A percentile compares a stretch with the other conserved stretches of the same genome.
Conservation (phyloP, 2,113 vertebrate species). For the Helogale parvula region DNA sequence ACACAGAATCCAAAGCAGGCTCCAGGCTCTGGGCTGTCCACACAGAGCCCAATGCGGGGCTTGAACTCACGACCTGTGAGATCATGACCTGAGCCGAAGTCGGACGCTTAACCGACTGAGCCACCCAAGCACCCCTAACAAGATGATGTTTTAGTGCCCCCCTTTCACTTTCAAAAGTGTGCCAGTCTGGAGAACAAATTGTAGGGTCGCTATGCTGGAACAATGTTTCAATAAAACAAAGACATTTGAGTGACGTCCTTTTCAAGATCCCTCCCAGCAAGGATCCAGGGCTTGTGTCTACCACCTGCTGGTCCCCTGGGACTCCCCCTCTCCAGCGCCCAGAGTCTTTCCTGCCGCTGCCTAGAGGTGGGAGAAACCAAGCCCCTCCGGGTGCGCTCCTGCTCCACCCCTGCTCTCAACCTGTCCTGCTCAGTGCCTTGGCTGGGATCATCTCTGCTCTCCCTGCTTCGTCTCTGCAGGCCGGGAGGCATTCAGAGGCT, state of each 20-base stretch:
- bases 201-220: neutral
- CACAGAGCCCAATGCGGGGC: too few species aligned
- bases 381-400: neutral
- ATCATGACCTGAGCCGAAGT: too few species aligned
- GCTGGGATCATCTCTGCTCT: neutral
- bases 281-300: neutral
- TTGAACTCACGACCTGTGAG: too few species aligned
- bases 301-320: neutral
- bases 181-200: neutral
- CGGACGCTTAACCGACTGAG: too few species aligned
- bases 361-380: neutral
- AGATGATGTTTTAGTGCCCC: neutral
- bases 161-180: neutral
- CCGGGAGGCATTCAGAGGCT: neutral
- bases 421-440: neutral
- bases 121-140: neutral
- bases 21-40: too few species aligned
- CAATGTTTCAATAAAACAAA: neutral
- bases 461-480: neutral
- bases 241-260: neutral
- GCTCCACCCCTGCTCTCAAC: accelerated
- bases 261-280: neutral
- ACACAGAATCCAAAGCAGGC: too few species aligned
- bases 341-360: neutral
- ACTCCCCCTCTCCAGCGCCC: neutral